Evolutionary conservation across 1,140 invertebrate species (phyloP).

Genomic region (Brachionus koreanus): DNA sequence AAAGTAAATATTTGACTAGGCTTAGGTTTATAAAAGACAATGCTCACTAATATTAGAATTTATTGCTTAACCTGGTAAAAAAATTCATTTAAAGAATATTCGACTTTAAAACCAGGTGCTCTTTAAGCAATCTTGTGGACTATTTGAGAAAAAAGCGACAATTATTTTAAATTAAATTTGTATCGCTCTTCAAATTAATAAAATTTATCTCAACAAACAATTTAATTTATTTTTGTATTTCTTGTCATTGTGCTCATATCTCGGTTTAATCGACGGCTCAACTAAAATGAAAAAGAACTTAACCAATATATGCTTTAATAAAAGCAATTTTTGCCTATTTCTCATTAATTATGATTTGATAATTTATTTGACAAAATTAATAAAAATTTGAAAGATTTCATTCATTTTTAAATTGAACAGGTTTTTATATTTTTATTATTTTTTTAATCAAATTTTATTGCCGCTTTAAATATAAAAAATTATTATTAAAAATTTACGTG

Average conservation of each 20-base stretch:
- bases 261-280: background rate
- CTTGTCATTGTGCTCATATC: background rate
- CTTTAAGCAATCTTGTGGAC: background rate
- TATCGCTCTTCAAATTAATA: slow-evolving; percentile 5
- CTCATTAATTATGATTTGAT: background rate
- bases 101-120: background rate
- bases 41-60: background rate
- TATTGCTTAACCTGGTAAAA: background rate
- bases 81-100: background rate
- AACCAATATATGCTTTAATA: background rate
- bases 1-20: too few relatives aligned
- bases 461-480: background rate
- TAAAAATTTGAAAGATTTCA: slow-evolving; percentile 3
- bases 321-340: background rate
- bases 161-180: slow-evolving; percentile 20
- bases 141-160: background rate
- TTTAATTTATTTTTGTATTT: slow-evolving; percentile 28
- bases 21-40: too few relatives aligned
- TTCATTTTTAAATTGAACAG: background rate
- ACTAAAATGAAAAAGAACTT: background rate
- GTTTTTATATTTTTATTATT: background rate
- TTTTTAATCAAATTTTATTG: background rate
- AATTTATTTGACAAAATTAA: background rate
- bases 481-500: background rate
- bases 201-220: background rate